Evolutionary conservation across 2,888 invertebrate genomes (phyloP).

Genomic region (Plagodis dolabraria): DNA sequence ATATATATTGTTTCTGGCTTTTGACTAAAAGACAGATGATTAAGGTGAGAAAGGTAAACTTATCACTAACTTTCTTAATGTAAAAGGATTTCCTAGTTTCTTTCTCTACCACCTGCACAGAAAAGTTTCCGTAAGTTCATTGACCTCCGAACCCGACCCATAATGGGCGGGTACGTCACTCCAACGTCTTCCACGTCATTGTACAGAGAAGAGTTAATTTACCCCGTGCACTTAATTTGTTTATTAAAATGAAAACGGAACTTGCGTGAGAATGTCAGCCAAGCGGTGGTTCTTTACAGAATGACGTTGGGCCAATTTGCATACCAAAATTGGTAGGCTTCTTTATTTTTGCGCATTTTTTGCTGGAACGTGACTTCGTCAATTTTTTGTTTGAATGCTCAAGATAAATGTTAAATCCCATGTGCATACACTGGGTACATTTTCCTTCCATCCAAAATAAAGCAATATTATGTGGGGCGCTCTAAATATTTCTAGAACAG

Average conservation of each 20-base stretch:
- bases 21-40: no score
- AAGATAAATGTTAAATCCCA: neutral
- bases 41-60: no score
- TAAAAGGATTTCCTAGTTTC: no score
- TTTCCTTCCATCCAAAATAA: no score
- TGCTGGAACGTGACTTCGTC: neutral
- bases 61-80: no score
- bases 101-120: no score
- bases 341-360: constrained; percentile 15
- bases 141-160: constrained; percentile 57
- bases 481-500: no score
- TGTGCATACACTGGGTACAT: no score
- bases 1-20: no score
- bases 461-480: no score
- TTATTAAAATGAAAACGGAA: constrained; percentile 54
- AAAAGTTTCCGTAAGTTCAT: constrained; percentile 38
- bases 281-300: constrained; percentile 32
- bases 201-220: constrained; percentile 74
- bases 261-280: constrained; percentile 33
- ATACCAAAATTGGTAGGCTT: constrained; percentile 22
- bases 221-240: constrained; percentile 68
- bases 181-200: constrained; percentile 64
- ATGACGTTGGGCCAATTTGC: constrained; percentile 19
- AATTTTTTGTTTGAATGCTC: neutral
- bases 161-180: constrained; percentile 75